Evolutionary conservation across 2,113 vertebrate genomes (phyloP).

Genomic region (Promerops cafer): DNA sequence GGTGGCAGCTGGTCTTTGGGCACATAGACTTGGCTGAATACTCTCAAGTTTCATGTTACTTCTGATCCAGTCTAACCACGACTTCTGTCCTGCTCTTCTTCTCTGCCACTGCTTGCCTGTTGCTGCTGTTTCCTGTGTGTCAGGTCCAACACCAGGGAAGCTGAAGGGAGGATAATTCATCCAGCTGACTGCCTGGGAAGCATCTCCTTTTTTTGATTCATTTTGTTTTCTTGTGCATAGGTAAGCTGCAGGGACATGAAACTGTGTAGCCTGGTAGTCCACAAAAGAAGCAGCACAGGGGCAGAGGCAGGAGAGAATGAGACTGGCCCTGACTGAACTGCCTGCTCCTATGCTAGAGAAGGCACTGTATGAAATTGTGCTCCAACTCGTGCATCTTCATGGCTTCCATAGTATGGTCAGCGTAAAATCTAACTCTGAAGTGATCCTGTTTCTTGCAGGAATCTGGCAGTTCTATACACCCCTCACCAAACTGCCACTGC

Average conservation of each 20-base stretch:
- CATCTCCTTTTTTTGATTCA: neutral
- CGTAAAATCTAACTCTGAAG: neutral
- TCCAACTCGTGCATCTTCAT: rapidly evolving
- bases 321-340: neutral
- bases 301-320: neutral
- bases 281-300: neutral
- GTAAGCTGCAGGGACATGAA: neutral
- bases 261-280: neutral
- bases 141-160: neutral
- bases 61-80: neutral
- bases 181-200: neutral
- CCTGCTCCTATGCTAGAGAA: neutral
- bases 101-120: neutral
- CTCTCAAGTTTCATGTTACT: neutral
- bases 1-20: neutral
- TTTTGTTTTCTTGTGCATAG: neutral
- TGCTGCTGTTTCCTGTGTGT: neutral
- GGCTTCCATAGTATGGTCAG: neutral
- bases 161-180: neutral
- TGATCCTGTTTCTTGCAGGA: neutral
- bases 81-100: neutral
- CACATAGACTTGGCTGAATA: neutral
- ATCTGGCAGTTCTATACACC: neutral
- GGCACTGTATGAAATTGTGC: neutral
- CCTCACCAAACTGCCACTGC: neutral